Conservation (phyloP, 2,797 vertebrate genomes). For the Tragelaphus oryx region DNA sequence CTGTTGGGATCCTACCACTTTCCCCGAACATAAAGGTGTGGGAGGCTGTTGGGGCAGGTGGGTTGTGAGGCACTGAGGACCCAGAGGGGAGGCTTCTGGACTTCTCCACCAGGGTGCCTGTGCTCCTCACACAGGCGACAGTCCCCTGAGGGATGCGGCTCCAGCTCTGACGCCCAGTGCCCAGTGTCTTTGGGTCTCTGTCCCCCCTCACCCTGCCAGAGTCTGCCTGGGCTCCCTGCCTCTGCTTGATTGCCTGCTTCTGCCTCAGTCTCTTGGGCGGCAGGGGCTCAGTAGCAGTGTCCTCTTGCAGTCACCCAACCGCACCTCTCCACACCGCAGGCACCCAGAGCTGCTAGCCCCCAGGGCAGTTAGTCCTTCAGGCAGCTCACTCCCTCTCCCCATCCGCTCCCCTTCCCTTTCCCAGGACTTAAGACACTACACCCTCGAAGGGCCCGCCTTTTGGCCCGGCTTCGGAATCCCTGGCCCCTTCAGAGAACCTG, state of each 20-base stretch:
- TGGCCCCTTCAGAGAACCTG: background rate
- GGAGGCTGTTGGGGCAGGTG: background rate
- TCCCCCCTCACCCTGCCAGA: background rate
- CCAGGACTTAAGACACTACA: fast-evolving
- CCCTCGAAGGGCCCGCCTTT: background rate
- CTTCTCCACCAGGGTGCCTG: background rate
- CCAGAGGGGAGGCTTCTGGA: background rate
- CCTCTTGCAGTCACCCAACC: background rate
- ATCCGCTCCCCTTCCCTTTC: background rate
- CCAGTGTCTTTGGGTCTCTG: background rate
- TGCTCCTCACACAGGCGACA: background rate
- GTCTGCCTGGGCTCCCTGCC: background rate
- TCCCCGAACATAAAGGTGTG: background rate
- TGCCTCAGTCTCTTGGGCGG: background rate
- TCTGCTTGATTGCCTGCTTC: background rate
- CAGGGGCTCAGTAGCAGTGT: background rate
- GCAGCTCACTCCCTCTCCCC: background rate
- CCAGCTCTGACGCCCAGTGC: background rate
- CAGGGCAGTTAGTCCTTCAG: background rate
- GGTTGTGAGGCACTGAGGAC: background rate
- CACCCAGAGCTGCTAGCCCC: background rate
- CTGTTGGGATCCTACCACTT: background rate
- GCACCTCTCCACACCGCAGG: background rate
- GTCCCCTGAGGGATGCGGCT: background rate
- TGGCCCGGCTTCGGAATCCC: background rate